Base-by-base conservation (phyloP, 2,888 invertebrate species). In the Diarsia brunnea region DNA sequence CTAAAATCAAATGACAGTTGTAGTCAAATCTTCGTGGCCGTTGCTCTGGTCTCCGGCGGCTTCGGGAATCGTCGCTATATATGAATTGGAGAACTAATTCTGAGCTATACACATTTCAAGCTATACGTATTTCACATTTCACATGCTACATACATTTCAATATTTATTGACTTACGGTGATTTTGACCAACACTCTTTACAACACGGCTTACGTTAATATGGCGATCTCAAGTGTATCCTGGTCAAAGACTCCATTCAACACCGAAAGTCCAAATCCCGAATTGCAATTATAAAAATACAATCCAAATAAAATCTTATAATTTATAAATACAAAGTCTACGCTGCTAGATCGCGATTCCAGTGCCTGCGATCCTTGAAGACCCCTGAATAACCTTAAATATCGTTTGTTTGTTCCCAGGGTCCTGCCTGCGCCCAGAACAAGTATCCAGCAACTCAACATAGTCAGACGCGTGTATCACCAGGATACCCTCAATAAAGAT, bases 381-480 rank as follows among this genome's bases (percentile, higher is more conserved):
- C 21, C 24, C 8, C 19, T 31, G 12, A 61, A 65, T 70, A 69
- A 79, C 55, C 27, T 0, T 49, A 12, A 31, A 45, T 68, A 16
- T 70, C 58, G 27, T n/a, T n/a, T 61, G 1, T 45, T 91, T 91
- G 87, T 90, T 85, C 67, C 0, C 94, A 96, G 96, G 95, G 85
- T 90, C 12, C 90, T 90, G 58, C 73, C 91, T 19, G 89, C 91
- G 0, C 89, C 95, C 2, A 94, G 10, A 21, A 90, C 71, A 94
- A 95, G 87, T 79, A 24, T 19, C 16, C 95, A 95, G 86, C 94
- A 96, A 91, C 95, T 96, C 90, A 96, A 96, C 90, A 97, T 98
- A 45, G 96, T 97, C 78, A 94, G 98, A 27, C 97, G 97, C 0
- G 97, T 98, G 11, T 98, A 98, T 91, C 97, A 97, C 74, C 97